phyloP scores from a whole-genome alignment of 2,888 invertebrate genomes.

The Atrina japonica region DNA sequence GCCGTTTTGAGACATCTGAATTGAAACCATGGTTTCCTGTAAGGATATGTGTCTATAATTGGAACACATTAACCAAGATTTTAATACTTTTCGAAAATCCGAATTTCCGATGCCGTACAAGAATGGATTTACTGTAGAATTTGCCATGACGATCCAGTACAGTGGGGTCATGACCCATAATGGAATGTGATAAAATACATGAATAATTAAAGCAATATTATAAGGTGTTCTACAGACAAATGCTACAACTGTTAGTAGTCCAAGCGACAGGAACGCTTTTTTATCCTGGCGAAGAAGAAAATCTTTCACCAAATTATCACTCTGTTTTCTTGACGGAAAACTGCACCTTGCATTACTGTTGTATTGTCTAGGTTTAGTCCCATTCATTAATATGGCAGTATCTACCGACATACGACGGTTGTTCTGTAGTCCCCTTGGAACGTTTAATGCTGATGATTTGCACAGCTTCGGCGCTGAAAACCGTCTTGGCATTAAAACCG shows the following conservation, averaged over 20 bases:
- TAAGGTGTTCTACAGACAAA: slow-evolving; percentile 72
- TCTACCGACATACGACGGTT: slow-evolving; percentile 35
- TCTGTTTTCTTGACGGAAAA: slow-evolving; percentile 49
- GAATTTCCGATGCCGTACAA: slow-evolving; percentile 70
- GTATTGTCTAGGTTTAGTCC: slow-evolving; percentile 15
- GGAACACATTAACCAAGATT: slow-evolving; percentile 35
- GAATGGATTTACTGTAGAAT: slow-evolving; percentile 71
- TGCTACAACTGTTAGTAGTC: slow-evolving; percentile 66
- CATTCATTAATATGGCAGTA: slow-evolving; percentile 5
- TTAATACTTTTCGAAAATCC: slow-evolving; percentile 65
- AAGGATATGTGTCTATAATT: too few species aligned
- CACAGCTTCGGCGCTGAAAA: neutral
- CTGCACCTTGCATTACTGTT: neutral
- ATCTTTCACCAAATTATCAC: slow-evolving; percentile 69
- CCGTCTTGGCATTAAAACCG: neutral
- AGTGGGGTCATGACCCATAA: slow-evolving; percentile 53
- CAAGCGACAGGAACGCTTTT: slow-evolving; percentile 68
- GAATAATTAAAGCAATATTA: slow-evolving; percentile 58
- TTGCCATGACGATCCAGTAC: slow-evolving; percentile 66
- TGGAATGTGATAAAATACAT: slow-evolving; percentile 57
- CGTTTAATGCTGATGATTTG: neutral
- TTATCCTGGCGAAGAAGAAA: slow-evolving; percentile 71
- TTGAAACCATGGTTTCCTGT: too few species aligned
- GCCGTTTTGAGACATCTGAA: too few species aligned
- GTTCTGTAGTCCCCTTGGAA: neutral